Percentiles rank a stretch among this genome's conserved stretches.
Evolutionary conservation across 2,113 vertebrate genomes (phyloP).

Genomic region (Otocyon megalotis): DNA sequence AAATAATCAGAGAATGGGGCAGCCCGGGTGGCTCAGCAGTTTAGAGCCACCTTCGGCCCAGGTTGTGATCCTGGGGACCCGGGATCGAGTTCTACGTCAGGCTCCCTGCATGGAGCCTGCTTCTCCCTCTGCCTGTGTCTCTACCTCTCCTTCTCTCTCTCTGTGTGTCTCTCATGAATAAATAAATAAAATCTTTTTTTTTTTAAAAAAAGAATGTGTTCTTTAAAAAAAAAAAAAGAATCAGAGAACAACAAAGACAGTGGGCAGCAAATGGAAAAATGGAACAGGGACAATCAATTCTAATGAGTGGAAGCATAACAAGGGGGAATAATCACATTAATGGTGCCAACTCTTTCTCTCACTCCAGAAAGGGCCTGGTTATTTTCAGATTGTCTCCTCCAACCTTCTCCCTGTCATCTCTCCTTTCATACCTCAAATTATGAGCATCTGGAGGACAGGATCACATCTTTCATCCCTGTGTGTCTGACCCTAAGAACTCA

Average conservation of each 20-base stretch:
- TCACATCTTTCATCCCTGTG: neutral
- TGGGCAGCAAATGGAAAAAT: neutral
- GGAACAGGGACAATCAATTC: neutral
- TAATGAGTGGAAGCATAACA: neutral
- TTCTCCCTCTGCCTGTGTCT: too few species aligned
- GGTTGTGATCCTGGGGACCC: too few species aligned
- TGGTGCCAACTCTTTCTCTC: neutral
- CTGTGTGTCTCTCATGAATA: too few species aligned
- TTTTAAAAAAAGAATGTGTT: too few species aligned
- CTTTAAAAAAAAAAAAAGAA: neutral
- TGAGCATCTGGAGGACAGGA: neutral
- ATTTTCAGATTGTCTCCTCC: neutral
- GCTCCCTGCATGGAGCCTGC: too few species aligned
- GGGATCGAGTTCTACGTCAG: too few species aligned
- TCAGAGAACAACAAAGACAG: neutral
- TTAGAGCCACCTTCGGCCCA: too few species aligned
- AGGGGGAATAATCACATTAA: accelerated
- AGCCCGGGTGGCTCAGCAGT: too few species aligned
- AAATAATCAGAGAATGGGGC: neutral
- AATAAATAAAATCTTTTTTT: too few species aligned
- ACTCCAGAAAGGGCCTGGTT: neutral
- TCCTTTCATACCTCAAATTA: neutral
- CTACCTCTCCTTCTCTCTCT: too few species aligned
- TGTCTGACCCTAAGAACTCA: neutral
- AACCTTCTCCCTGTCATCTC: neutral